Base-by-base conservation (phyloP, 2,113 vertebrate genomes). In the Crypturellus undulatus region DNA sequence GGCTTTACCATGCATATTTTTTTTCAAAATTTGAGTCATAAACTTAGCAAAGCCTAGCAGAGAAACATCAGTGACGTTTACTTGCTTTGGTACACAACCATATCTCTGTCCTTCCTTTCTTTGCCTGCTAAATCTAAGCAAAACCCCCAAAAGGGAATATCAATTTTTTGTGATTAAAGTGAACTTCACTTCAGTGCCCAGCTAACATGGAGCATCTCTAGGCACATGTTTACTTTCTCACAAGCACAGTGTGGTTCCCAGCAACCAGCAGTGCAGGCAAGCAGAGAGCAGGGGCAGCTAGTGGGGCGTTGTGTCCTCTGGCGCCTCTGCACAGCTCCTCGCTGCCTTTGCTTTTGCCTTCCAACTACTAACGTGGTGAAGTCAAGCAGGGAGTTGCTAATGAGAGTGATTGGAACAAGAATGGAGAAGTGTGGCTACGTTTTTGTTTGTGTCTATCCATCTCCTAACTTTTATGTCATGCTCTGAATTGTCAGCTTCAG, bases 241-340 rank as follows among this genome's bases (percentile, higher is more conserved):
- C 38, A 59, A 75, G 24, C 32, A 25, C 3, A 63, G 8, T 10
- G 21, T 47, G 12, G 38, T 18, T 32, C 63, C 0, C 12, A 56
- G 12, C 7, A 67, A 24, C 17, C 11, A 26, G 59, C 36, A 52
- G 17, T 24, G 15, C 45, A 34, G 56, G 6, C 30, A 6, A 5
- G 17, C 30, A 60, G 49, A 60, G 49, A 45, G 3, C 56, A 63
- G 64, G 3, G 17, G 12, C 9, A 26, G 34, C 54, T 9, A 10
- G 54, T 21, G 34, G 38, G 0, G 0, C 0, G 12, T 0, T 7
- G 9, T 78, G 14, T 28, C 20, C 14, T 9, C 1, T 1, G 25
- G n/a, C 25, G 34, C 6, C 25, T n/a, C 1, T 71, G 63, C 20
- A 16, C 13, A 32, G n/a, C n/a, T 65, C 54, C 45, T 83, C 1